Evolutionary conservation across 1,140 invertebrate species (phyloP).

Genomic region (Mercenaria mercenaria): DNA sequence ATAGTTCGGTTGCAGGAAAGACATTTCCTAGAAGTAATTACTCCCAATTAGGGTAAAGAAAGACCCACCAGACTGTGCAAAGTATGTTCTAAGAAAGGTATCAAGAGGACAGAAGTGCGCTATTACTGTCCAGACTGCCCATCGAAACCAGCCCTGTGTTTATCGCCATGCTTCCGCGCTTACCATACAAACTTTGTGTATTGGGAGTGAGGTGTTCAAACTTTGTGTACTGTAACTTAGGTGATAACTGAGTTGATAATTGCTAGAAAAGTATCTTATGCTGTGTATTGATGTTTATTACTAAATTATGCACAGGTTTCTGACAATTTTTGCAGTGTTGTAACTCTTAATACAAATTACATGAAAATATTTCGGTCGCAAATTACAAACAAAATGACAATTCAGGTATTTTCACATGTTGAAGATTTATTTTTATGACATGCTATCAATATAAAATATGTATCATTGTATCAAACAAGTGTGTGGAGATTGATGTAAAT

Average conservation of each 20-base stretch:
- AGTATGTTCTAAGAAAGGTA: slow-evolving; percentile 39
- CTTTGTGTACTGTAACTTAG: slow-evolving; percentile 40
- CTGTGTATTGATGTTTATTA: slow-evolving; percentile 26
- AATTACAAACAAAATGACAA: slow-evolving; percentile 38
- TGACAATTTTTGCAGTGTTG: slow-evolving; percentile 26
- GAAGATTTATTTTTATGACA: slow-evolving; percentile 40
- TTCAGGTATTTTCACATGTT: slow-evolving; percentile 31
- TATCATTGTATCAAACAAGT: slow-evolving; percentile 25
- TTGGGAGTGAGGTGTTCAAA: slow-evolving; percentile 23
- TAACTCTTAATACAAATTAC: slow-evolving; percentile 13
- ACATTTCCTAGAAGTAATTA: not conserved
- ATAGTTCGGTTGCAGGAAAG: slow-evolving; percentile 9
- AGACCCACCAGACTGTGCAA: slow-evolving; percentile 25
- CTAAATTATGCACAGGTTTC: slow-evolving; percentile 16
- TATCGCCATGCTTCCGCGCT: slow-evolving; percentile 4
- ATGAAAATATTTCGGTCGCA: slow-evolving; percentile 30
- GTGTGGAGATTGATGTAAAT: slow-evolving; percentile 6
- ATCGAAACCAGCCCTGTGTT: slow-evolving; percentile 39
- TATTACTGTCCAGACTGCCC: slow-evolving; percentile 36
- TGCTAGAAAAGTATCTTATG: slow-evolving; percentile 28
- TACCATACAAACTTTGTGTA: slow-evolving; percentile 21
- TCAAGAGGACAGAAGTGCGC: slow-evolving; percentile 22
- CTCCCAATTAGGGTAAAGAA: slow-evolving; percentile 14
- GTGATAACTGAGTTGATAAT: slow-evolving; percentile 39
- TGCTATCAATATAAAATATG: slow-evolving; percentile 32